These are phyloP conservation scores for Drosophila santomea DNA, from an alignment of 1,140 invertebrate species.

Conservation along the genomic window DNA sequence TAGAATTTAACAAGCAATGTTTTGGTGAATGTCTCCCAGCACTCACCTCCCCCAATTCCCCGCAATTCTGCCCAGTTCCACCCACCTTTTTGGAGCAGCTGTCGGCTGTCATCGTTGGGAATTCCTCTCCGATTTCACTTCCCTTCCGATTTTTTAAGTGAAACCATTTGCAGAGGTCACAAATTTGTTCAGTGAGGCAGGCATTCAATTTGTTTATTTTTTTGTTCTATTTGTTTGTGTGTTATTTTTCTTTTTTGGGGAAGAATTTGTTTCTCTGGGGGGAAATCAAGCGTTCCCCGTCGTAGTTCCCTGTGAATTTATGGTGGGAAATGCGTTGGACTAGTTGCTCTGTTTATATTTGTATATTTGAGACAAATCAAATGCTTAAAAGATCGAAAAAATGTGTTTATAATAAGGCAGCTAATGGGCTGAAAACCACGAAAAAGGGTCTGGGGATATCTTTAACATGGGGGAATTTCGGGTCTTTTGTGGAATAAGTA, in stretches of 20 bases:
- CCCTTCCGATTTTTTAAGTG: slow-evolving; percentile 37
- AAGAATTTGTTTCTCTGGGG: slow-evolving; percentile 1
- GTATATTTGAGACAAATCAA: slow-evolving; percentile 62
- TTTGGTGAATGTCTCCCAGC: slow-evolving; percentile 1
- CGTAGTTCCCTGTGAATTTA: slow-evolving; percentile 62
- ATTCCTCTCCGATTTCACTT: slow-evolving; percentile 41
- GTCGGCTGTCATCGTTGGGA: slow-evolving; percentile 16
- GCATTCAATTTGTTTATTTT: slow-evolving; percentile 53
- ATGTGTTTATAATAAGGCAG: slow-evolving; percentile 75
- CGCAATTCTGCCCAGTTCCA: neutral
- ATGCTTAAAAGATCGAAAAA: slow-evolving; percentile 48
- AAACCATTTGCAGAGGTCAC: slow-evolving; percentile 67
- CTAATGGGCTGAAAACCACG: slow-evolving; percentile 58
- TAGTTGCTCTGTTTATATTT: slow-evolving; percentile 64
- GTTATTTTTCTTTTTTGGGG: slow-evolving; percentile 15
- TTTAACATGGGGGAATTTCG: slow-evolving; percentile 34
- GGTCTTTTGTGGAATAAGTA: neutral
- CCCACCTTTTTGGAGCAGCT: slow-evolving; percentile 13
- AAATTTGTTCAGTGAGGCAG: slow-evolving; percentile 68
- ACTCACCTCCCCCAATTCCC: neutral
- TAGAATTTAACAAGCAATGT: slow-evolving; percentile 73
- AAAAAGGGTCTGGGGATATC: slow-evolving; percentile 65
- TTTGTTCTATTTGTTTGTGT: slow-evolving; percentile 18
- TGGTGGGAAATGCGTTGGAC: slow-evolving; percentile 64
- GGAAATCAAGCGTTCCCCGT: slow-evolving; percentile 26